Evolutionary conservation across 2,888 invertebrate species (phyloP).

Genomic region (Cheilosia scutellata): DNA sequence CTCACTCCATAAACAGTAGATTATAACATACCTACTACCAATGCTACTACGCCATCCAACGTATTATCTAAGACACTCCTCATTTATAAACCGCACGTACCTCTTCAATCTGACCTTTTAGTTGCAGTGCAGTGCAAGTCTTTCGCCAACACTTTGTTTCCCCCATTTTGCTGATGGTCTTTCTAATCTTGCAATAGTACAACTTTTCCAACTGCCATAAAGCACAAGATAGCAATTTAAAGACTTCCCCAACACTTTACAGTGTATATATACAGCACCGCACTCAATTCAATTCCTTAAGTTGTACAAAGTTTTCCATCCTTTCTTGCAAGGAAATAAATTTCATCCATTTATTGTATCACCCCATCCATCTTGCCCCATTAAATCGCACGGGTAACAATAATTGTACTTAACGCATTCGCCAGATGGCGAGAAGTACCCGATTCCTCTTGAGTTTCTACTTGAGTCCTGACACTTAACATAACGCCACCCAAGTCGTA

Average conservation of each 20-base stretch:
- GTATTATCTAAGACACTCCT: background rate
- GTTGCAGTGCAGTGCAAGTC: background rate
- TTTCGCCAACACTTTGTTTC: slow-evolving; percentile 7
- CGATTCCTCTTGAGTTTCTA: slow-evolving; percentile 37
- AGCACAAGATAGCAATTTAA: slow-evolving; percentile 38
- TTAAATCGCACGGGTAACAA: slow-evolving; percentile 64
- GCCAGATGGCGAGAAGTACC: slow-evolving; percentile 62
- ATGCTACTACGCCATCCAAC: too few species aligned
- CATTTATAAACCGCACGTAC: background rate
- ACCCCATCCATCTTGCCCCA: slow-evolving; percentile 39
- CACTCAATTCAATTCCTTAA: slow-evolving; percentile 62
- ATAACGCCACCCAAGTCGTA: background rate
- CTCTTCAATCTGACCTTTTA: background rate
- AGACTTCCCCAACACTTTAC: slow-evolving; percentile 8
- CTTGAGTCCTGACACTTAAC: slow-evolving; percentile 26
- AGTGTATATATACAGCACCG: background rate
- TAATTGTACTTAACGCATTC: slow-evolving; percentile 61
- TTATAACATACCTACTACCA: too few species aligned
- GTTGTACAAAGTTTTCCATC: slow-evolving; percentile 4
- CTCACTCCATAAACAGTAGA: too few species aligned
- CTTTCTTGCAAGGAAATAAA: slow-evolving; percentile 46
- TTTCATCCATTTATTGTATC: slow-evolving; percentile 57
- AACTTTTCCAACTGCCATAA: slow-evolving; percentile 44
- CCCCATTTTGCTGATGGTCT: background rate
- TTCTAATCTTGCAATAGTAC: background rate